Conservation (phyloP, 2,113 vertebrate species). For the Tiliqua scincoides region DNA sequence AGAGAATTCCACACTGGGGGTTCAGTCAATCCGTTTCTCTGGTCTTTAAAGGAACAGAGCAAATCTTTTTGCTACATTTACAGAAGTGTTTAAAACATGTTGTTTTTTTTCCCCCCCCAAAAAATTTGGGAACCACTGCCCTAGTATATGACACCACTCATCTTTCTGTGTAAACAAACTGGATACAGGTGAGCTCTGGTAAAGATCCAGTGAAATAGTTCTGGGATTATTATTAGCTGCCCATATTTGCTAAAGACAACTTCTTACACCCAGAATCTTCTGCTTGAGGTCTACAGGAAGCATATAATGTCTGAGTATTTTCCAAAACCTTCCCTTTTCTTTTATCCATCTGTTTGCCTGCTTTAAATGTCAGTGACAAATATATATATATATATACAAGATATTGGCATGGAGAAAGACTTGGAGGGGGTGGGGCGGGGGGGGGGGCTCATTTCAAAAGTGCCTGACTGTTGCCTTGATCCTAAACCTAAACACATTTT, state of each 20-base stretch:
- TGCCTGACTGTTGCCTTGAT: accelerated
- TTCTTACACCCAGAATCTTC: background rate
- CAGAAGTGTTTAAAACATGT: background rate
- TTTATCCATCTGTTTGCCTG: slow-evolving; percentile 33
- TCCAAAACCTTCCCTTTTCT: slow-evolving; percentile 46
- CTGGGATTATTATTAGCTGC: slow-evolving; percentile 52
- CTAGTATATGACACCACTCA: too few relatives aligned
- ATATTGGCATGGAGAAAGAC: background rate
- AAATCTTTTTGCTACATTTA: background rate
- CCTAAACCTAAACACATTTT: background rate
- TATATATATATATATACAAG: slow-evolving; percentile 20
- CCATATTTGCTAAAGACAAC: background rate
- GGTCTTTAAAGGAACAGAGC: background rate
- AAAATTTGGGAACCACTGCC: too few relatives aligned
- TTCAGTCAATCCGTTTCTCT: background rate
- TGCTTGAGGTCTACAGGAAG: slow-evolving; percentile 7
- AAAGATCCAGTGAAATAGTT: slow-evolving; percentile 51
- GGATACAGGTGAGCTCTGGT: background rate
- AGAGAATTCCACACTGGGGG: background rate
- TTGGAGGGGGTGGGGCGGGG: background rate
- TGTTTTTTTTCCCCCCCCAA: too few relatives aligned
- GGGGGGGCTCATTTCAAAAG: background rate
- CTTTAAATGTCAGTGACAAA: background rate
- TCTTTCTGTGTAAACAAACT: background rate
- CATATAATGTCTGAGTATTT: slow-evolving; percentile 51